phyloP scores from a whole-genome alignment of 2,888 invertebrate species.

The Chironomus riparius region DNA sequence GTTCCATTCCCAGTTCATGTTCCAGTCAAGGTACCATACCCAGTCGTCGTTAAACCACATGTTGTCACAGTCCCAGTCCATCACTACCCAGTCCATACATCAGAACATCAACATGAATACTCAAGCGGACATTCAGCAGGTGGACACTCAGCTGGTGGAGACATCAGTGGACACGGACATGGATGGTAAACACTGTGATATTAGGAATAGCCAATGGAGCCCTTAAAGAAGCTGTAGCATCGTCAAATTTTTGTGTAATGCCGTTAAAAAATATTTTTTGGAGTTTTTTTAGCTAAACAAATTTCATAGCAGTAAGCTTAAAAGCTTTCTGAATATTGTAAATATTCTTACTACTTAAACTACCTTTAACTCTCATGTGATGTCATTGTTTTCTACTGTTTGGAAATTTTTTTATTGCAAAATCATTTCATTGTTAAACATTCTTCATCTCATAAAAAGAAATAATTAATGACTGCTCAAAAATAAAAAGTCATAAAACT shows the following conservation, averaged over 20 bases:
- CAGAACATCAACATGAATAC: slow-evolving; percentile 9
- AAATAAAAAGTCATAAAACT: too few species aligned
- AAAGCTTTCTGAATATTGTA: neutral
- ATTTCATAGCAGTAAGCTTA: neutral
- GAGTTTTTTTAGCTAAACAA: neutral
- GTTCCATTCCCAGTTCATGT: slow-evolving; percentile 41
- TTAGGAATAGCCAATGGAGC: neutral
- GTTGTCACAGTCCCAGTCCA: slow-evolving; percentile 17
- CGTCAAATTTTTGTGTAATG: neutral
- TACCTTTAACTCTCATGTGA: too few species aligned
- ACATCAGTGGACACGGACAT: neutral
- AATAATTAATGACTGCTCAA: too few species aligned
- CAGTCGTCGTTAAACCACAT: slow-evolving; percentile 17
- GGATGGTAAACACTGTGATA: slow-evolving; percentile 5
- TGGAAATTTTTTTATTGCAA: too few species aligned
- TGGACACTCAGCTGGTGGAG: neutral
- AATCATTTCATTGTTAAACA: too few species aligned
- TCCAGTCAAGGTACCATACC: slow-evolving; percentile 19
- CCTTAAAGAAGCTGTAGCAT: too few species aligned
- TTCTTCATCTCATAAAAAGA: too few species aligned
- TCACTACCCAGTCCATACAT: slow-evolving; percentile 12
- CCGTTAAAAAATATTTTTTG: neutral
- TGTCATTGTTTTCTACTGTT: too few species aligned
- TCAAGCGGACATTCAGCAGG: slow-evolving; percentile 4
- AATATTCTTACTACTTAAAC: neutral